A percentile compares a stretch with the other conserved stretches of the same genome.
Conservation (phyloP, 2,113 vertebrate species). For the Pampusana beccarii region DNA sequence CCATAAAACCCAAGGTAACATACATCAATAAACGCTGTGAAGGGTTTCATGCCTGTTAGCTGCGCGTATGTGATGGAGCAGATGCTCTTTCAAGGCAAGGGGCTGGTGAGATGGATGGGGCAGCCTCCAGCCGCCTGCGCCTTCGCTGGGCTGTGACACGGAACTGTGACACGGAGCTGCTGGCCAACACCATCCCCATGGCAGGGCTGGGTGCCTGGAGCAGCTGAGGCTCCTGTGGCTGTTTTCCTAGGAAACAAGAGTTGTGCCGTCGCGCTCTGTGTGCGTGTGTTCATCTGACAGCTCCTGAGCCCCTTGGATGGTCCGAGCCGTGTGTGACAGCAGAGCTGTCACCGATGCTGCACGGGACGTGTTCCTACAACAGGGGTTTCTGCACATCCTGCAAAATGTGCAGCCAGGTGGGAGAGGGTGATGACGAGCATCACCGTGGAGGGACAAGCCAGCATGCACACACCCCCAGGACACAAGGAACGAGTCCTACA, state of each 20-base stretch:
- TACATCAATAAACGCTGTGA: background rate
- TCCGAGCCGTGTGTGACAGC: accelerated
- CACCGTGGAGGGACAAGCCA: background rate
- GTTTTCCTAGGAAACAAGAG: background rate
- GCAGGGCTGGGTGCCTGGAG: accelerated
- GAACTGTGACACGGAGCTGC: too few relatives aligned
- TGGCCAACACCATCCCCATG: background rate
- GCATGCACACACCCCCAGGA: background rate
- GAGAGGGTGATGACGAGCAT: background rate
- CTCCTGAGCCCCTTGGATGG: background rate
- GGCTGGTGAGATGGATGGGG: background rate
- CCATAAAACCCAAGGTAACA: background rate
- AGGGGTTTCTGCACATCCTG: background rate
- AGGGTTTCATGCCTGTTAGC: background rate
- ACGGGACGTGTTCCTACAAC: background rate
- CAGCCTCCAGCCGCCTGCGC: background rate
- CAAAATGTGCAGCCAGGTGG: background rate
- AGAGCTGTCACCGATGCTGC: background rate
- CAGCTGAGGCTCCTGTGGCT: background rate
- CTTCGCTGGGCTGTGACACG: background rate
- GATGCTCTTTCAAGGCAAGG: background rate
- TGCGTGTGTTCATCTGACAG: accelerated
- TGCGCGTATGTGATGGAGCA: background rate
- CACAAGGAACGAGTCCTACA: accelerated
- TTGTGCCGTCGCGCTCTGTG: accelerated